Percentiles rank a stretch among this genome's conserved stretches.
These are phyloP conservation scores for Coelopa pilipes DNA, from an alignment of 2,888 invertebrate genomes.

Conservation along the genomic window DNA sequence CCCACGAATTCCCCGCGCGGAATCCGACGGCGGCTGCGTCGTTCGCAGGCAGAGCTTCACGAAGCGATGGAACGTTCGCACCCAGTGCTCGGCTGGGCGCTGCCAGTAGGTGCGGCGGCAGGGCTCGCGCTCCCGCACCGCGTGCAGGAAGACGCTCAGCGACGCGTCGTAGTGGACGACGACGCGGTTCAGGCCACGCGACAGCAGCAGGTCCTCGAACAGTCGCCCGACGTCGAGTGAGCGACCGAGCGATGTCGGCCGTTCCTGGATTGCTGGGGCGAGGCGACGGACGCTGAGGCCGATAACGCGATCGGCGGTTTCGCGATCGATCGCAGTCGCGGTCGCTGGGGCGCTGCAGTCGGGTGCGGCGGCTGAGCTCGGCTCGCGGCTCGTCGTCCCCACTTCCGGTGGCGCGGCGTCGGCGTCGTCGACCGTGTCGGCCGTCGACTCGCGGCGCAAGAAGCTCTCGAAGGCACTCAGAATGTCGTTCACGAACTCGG, in stretches of 20 bases:
- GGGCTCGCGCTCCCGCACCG: constrained; percentile 28
- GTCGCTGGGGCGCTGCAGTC: too few relatives aligned
- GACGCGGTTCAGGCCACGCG: constrained; percentile 50
- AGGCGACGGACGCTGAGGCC: background rate
- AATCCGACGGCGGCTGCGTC: background rate
- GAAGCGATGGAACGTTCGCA: constrained; percentile 45
- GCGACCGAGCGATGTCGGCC: constrained; percentile 16
- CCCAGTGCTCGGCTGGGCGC: constrained; percentile 37
- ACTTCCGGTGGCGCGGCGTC: constrained; percentile 2
- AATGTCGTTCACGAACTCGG: constrained; percentile 60
- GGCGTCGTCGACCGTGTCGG: constrained; percentile 17
- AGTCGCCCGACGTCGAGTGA: constrained; percentile 43
- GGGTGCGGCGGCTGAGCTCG: background rate
- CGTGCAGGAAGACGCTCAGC: constrained; percentile 46
- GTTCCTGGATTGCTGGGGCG: background rate
- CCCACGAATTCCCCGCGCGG: background rate
- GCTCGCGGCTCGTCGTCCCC: constrained; percentile 7
- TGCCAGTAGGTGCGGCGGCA: constrained; percentile 33
- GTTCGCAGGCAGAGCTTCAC: constrained; percentile 32
- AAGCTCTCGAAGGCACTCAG: constrained; percentile 54
- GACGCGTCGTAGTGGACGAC: constrained; percentile 49
- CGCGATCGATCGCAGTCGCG: too few relatives aligned
- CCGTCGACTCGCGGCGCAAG: constrained; percentile 41
- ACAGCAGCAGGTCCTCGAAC: constrained; percentile 45
- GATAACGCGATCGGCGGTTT: background rate